Base-by-base conservation (phyloP, 2,888 invertebrate species). In the Chrysina gloriosa region DNA sequence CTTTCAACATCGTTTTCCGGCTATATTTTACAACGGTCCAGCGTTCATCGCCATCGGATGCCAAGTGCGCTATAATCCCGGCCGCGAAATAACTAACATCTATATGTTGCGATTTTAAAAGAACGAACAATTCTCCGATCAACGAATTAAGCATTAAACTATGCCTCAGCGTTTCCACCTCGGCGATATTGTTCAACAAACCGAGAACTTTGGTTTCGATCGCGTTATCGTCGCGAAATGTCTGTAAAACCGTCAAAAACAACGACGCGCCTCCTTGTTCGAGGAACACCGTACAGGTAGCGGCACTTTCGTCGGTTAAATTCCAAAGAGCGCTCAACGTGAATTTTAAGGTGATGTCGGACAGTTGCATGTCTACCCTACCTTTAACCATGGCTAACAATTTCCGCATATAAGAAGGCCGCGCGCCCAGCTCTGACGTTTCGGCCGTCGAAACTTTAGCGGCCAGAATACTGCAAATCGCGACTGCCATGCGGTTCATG, bases 311-410 rank as follows among this genome's bases (percentile, higher is more conserved):
- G 79, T 92, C 92, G 48, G 92, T 92, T 50, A 92, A 83, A 82
- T 92, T 92, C 92, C 92, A 92, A 23, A 92, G 83, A 25, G 92
- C 92, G 77, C 90, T 90, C 48, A 92, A 83, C 0, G 92, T 91
- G 78, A 92, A 92, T 78, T 91, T 91, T 81, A 92, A 85, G 1
- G 92, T 92, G 69, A 91, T 90, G 76, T 92, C 91, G 16, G 81
- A 73, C 5, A 77, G 65, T 63, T 70, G 73, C 34, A 85, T 83
- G 61, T 86, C 84, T 9, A 81, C 80, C 9, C 82, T 71, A 56
- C 74, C 77, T 42, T 77, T 76, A 2, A 92, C 90, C 82, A 92
- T 88, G 11, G 85, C 82, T 58, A 92, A 80, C 56, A 92, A 81
- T 78, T 90, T 90, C 63, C 84, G 83, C 90, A 92, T 92, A 78